Evolutionary conservation across 2,797 vertebrate genomes (phyloP).

Genomic region (Sternotherus odoratus): DNA sequence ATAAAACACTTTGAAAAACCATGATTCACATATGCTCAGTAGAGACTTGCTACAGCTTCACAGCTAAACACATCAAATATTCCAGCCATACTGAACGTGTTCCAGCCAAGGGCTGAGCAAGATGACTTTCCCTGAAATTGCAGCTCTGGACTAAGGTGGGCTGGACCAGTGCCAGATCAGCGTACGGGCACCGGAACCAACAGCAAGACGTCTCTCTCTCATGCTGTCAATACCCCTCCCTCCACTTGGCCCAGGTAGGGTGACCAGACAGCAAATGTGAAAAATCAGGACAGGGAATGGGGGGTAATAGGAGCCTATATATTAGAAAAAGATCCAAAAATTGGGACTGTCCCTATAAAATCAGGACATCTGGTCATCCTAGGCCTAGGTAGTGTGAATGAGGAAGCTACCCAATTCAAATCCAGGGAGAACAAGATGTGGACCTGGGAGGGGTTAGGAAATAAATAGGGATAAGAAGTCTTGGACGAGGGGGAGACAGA

Average conservation of each 20-base stretch:
- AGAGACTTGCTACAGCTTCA: background rate
- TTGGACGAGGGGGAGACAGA: background rate
- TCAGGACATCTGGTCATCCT: too few species aligned
- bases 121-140: background rate
- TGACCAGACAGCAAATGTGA: background rate
- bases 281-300: too few species aligned
- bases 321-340: too few species aligned
- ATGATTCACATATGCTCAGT: slow-evolving; percentile 27
- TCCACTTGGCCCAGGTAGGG: background rate
- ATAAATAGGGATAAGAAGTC: background rate
- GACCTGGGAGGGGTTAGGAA: background rate
- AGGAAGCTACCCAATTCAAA: background rate
- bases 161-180: background rate
- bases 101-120: background rate
- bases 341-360: too few species aligned
- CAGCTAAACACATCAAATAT: background rate
- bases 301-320: too few species aligned
- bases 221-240: background rate
- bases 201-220: background rate
- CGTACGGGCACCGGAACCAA: background rate
- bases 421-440: background rate
- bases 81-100: background rate
- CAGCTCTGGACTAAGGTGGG: background rate
- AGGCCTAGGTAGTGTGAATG: background rate
- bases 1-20: slow-evolving; percentile 29